phyloP scores from a whole-genome alignment of 2,113 vertebrate species.

The Cyphomyrus discorhynchus region DNA sequence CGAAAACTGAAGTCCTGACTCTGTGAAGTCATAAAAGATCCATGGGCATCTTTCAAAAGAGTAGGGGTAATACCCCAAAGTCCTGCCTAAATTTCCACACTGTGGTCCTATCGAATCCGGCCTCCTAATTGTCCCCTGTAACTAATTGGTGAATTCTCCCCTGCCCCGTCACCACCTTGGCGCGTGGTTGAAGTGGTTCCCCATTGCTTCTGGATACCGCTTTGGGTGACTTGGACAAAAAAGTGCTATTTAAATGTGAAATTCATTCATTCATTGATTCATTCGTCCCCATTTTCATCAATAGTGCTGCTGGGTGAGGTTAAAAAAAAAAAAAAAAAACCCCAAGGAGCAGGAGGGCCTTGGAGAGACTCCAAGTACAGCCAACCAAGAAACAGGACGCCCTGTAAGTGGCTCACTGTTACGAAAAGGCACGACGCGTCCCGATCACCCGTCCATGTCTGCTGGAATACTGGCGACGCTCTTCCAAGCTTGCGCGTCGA shows the following conservation, averaged over 20 bases:
- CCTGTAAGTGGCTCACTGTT: background rate
- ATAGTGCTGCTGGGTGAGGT: background rate
- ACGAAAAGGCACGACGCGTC: background rate
- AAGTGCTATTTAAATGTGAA: background rate
- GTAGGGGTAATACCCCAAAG: background rate
- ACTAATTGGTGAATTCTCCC: background rate
- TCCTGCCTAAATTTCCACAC: background rate
- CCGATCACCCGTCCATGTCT: background rate
- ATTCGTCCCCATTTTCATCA: background rate
- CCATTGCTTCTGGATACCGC: background rate
- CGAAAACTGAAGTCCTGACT: background rate
- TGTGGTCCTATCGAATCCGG: background rate
- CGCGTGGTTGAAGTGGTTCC: background rate
- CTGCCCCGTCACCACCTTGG: background rate
- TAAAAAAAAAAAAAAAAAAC: too few species aligned
- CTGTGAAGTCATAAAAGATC: background rate
- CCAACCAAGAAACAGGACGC: background rate
- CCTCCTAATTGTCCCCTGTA: background rate
- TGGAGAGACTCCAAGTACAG: background rate
- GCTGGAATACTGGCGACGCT: background rate
- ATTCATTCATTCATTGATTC: background rate
- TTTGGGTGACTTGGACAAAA: background rate
- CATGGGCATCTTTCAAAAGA: background rate
- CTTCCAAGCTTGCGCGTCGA: background rate
- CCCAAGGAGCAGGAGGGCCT: background rate